Conservation (phyloP, 2,113 vertebrate genomes). For the Daphoenositta chrysoptera region DNA sequence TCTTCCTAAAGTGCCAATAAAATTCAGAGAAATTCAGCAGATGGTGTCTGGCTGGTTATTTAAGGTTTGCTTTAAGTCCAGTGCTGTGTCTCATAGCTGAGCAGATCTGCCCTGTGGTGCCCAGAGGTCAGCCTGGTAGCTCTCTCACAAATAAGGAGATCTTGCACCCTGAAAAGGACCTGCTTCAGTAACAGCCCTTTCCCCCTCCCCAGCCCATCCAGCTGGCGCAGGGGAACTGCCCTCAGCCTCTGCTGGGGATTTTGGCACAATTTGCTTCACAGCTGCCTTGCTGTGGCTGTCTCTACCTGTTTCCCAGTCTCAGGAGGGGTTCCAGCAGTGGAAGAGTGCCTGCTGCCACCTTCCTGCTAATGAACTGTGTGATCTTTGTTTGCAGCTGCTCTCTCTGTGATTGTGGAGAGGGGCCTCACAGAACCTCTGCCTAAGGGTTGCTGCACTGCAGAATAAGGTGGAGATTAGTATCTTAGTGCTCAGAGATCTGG, state of each 20-base stretch:
- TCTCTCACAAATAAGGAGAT: accelerated
- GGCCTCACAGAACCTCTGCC: background rate
- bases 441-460: background rate
- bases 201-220: background rate
- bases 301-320: background rate
- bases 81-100: background rate
- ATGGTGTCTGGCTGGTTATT: slow-evolving; percentile 44
- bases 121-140: background rate
- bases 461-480: background rate
- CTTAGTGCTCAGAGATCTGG: background rate
- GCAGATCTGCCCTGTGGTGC: background rate
- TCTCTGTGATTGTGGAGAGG: background rate
- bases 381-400: background rate
- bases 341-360: background rate
- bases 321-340: background rate
- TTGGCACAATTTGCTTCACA: background rate
- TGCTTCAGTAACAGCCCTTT: background rate
- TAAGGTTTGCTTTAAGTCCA: background rate
- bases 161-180: background rate
- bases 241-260: background rate
- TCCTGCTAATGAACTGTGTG: background rate
- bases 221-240: background rate
- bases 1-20: slow-evolving; percentile 80
- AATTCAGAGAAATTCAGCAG: slow-evolving; percentile 66
- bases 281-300: background rate